Percentiles rank a stretch among this genome's conserved stretches.
Evolutionary conservation across 23 tunicate genomes (phyloP).

Genomic region (Phallusia fumigata): DNA sequence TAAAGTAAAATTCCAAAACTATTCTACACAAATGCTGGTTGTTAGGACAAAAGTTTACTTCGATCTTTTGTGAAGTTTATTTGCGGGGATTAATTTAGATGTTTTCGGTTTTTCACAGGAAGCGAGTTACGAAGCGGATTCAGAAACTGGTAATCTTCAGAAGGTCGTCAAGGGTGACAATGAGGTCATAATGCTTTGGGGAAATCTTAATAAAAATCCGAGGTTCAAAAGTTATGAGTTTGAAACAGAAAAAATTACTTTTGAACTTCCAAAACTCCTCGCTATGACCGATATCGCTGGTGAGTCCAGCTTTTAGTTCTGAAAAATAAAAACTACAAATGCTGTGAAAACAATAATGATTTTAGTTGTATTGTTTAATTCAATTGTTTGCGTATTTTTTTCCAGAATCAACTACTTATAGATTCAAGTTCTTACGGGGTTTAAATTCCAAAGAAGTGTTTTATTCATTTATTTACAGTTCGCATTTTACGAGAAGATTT

Average conservation of each 20-base stretch:
- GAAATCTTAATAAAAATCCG: constrained; percentile 88
- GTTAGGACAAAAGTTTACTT: too few species aligned
- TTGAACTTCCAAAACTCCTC: constrained; percentile 70
- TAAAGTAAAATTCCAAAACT: too few species aligned
- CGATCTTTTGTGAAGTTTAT: background rate
- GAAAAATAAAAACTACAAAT: background rate
- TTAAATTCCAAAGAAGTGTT: too few species aligned
- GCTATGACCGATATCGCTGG: constrained; percentile 83
- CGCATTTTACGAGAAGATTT: constrained; percentile 56
- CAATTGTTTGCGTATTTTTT: too few species aligned
- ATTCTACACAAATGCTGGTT: too few species aligned
- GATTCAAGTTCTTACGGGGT: too few species aligned
- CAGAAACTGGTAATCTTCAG: constrained; percentile 90
- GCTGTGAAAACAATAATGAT: background rate
- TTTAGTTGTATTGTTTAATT: too few species aligned
- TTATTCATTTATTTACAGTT: constrained; percentile 32
- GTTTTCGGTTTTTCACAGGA: constrained; percentile 32
- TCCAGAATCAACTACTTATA: too few species aligned
- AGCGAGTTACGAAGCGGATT: constrained; percentile 79
- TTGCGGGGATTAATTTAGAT: background rate
- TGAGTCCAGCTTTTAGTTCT: constrained; percentile 15
- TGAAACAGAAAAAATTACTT: constrained; percentile 61
- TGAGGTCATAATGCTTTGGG: constrained; percentile 85
- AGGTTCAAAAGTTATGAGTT: constrained; percentile 78
- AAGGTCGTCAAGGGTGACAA: constrained; percentile 64